Percentiles rank a stretch among this genome's conserved stretches.
Evolutionary conservation across 2,888 invertebrate genomes (phyloP).

Genomic region (Branchellion lobata): DNA sequence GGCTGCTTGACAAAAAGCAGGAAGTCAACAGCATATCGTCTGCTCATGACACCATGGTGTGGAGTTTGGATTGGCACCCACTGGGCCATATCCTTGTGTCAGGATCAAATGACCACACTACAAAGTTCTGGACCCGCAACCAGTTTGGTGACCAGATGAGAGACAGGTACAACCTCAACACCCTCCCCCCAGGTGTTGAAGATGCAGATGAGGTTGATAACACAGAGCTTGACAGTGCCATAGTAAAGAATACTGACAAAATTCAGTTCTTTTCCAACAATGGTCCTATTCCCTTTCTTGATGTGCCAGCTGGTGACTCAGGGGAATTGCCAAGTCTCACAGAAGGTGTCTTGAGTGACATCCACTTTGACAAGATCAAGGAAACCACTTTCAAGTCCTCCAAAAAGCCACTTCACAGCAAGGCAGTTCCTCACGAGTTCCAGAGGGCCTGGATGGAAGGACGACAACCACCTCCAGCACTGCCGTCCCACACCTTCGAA

Average conservation of each 20-base stretch:
- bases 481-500: slow-evolving; percentile 11
- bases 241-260: background rate
- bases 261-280: background rate
- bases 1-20: slow-evolving; percentile 93
- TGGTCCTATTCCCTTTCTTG: slow-evolving; percentile 38
- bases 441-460: slow-evolving; percentile 82
- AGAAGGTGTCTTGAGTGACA: background rate
- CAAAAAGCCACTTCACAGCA: slow-evolving; percentile 74
- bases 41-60: slow-evolving; percentile 97
- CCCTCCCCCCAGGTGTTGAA: slow-evolving; percentile 75
- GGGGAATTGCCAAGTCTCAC: background rate
- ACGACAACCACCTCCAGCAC: slow-evolving; percentile 45
- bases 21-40: slow-evolving; percentile 97
- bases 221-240: background rate
- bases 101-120: slow-evolving; percentile 98
- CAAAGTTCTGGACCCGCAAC: slow-evolving; percentile 98
- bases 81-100: slow-evolving; percentile 96
- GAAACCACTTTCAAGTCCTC: background rate
- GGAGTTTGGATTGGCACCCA: slow-evolving; percentile 99
- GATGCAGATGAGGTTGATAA: slow-evolving; percentile 49
- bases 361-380: background rate
- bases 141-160: slow-evolving; percentile 93
- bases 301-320: slow-evolving; percentile 23
- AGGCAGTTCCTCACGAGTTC: slow-evolving; percentile 92
- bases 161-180: slow-evolving; percentile 88